These are phyloP conservation scores for Epistrophella euchroma DNA, from an alignment of 2,888 invertebrate genomes.

Conservation along the genomic window DNA sequence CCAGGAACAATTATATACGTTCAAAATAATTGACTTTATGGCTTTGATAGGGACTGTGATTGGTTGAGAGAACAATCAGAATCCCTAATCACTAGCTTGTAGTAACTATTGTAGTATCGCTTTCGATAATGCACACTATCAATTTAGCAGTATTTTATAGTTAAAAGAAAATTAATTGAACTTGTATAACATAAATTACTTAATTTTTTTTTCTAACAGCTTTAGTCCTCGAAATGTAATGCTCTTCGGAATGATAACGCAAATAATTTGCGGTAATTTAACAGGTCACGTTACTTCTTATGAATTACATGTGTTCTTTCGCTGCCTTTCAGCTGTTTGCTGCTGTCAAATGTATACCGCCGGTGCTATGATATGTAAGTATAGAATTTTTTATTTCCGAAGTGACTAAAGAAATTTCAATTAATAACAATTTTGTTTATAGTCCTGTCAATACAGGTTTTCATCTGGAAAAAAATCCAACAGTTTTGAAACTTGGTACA, in stretches of 20 bases:
- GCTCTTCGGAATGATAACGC: slow-evolving; percentile 84
- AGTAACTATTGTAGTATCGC: slow-evolving; percentile 15
- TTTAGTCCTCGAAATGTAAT: slow-evolving; percentile 84
- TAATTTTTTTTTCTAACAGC: slow-evolving; percentile 77
- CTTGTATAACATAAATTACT: not conserved
- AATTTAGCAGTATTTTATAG: slow-evolving; percentile 2
- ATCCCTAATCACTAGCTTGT: slow-evolving; percentile 20
- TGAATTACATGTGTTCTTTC: slow-evolving; percentile 84
- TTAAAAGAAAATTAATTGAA: not conserved
- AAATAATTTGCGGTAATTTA: slow-evolving; percentile 83
- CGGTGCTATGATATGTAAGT: slow-evolving; percentile 84
- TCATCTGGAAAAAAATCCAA: too few relatives aligned
- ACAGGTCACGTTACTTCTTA: slow-evolving; percentile 84
- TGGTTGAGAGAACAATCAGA: slow-evolving; percentile 20
- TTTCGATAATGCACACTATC: slow-evolving; percentile 17
- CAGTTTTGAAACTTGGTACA: too few relatives aligned
- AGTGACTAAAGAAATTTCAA: too few relatives aligned
- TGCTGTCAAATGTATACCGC: slow-evolving; percentile 84
- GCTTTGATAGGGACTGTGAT: slow-evolving; percentile 46
- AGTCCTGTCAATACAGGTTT: too few relatives aligned
- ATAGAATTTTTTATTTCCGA: not conserved
- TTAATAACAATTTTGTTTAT: too few relatives aligned
- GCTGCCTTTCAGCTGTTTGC: slow-evolving; percentile 84
- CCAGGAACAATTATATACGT: slow-evolving; percentile 64
- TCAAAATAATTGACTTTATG: slow-evolving; percentile 29